These are phyloP conservation scores for Eutolmus rufibarbis DNA, from an alignment of 2,888 invertebrate genomes.

Conservation along the genomic window DNA sequence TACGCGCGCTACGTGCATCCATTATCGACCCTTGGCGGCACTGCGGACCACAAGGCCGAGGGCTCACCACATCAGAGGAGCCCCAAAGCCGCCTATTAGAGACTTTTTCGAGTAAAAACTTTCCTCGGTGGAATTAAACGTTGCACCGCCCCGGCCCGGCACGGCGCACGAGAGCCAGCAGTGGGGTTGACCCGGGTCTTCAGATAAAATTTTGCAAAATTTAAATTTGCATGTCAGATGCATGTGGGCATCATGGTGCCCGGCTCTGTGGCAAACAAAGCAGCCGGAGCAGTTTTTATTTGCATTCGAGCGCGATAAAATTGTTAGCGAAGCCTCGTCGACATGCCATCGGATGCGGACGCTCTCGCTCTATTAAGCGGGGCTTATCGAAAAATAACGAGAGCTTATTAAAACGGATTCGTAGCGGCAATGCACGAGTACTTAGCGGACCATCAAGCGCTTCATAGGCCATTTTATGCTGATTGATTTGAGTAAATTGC, in stretches of 20 bases:
- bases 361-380: neutral
- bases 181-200: neutral
- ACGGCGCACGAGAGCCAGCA: neutral
- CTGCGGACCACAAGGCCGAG: neutral
- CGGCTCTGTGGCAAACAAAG: neutral
- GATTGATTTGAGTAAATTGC: slow-evolving; percentile 17
- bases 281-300: neutral
- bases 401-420: slow-evolving; percentile 17
- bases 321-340: neutral
- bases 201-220: neutral
- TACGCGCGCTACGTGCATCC: neutral
- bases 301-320: slow-evolving; percentile 17
- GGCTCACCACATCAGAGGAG: slow-evolving; percentile 5
- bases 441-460: neutral
- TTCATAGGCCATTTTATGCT: slow-evolving; percentile 12
- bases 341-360: neutral
- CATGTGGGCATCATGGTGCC: neutral
- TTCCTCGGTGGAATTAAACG: neutral
- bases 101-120: slow-evolving; percentile 1
- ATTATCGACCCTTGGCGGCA: neutral
- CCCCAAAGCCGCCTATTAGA: neutral
- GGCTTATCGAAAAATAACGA: slow-evolving; percentile 32
- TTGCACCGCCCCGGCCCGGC: neutral
- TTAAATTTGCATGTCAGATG: slow-evolving; percentile 8
- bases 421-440: neutral